Percentiles rank a stretch among this genome's conserved stretches.
Evolutionary conservation across 2,113 vertebrate species (phyloP).

Genomic region (Nesogale talazaci): DNA sequence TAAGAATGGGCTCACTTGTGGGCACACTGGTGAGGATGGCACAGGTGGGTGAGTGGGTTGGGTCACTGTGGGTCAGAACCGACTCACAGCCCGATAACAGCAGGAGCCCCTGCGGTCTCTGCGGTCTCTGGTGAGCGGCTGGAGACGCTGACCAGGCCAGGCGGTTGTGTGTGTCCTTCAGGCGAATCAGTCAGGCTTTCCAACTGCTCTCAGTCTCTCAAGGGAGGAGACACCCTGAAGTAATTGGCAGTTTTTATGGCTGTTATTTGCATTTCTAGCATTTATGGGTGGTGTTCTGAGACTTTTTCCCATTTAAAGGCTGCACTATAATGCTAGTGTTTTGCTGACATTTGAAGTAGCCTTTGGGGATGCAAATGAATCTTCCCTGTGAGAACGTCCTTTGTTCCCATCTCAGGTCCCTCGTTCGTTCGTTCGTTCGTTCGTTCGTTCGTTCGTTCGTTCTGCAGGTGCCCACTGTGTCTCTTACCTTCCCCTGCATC

Average conservation of each 20-base stretch:
- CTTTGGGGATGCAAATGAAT: background rate
- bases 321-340: background rate
- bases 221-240: background rate
- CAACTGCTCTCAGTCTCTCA: background rate
- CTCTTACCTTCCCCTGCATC: background rate
- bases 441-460: no score
- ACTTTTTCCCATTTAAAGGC: slow-evolving; percentile 17
- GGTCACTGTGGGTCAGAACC: no score
- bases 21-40: no score
- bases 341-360: slow-evolving; percentile 20
- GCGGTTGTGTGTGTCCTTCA: background rate
- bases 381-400: background rate
- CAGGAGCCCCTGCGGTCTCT: no score
- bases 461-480: no score
- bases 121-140: no score
- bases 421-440: no score
- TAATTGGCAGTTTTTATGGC: background rate
- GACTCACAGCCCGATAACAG: no score
- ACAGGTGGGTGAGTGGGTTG: no score
- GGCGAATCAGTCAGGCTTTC: background rate
- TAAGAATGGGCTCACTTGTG: no score
- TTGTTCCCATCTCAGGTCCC: no score
- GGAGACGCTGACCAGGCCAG: no score
- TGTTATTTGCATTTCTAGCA: background rate
- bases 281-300: background rate